Conservation (phyloP, 2,113 vertebrate species). For the Blennius ocellaris region DNA sequence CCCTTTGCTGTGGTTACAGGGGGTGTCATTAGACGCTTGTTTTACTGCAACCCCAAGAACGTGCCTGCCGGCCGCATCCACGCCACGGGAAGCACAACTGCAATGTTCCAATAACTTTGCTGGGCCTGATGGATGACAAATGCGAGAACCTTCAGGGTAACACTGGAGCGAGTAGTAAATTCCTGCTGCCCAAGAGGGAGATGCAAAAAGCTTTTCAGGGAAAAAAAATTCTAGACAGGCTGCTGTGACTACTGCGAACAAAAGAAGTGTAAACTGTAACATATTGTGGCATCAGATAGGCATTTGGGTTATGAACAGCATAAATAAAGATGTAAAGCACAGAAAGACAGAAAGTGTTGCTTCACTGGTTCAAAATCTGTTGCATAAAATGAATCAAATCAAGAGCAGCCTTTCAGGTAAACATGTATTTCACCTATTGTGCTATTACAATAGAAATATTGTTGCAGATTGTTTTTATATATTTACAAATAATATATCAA, state of each 20-base stretch:
- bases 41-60: slow-evolving; percentile 84
- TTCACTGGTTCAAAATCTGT: neutral
- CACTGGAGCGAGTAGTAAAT: slow-evolving; percentile 62
- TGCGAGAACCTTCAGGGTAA: slow-evolving; percentile 55
- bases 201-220: slow-evolving; percentile 54
- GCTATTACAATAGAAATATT: too few relatives aligned
- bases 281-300: slow-evolving; percentile 25
- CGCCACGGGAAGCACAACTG: slow-evolving; percentile 70
- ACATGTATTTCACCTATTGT: neutral
- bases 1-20: slow-evolving; percentile 77
- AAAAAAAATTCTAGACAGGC: slow-evolving; percentile 60
- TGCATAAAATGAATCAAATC: too few relatives aligned
- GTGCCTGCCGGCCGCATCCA: slow-evolving; percentile 81
- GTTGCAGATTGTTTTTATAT: too few relatives aligned
- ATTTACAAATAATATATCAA: too few relatives aligned
- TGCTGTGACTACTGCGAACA: slow-evolving; percentile 49
- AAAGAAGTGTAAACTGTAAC: slow-evolving; percentile 39
- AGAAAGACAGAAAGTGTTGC: slow-evolving; percentile 8
- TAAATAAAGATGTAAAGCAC: slow-evolving; percentile 7
- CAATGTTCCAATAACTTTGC: slow-evolving; percentile 71
- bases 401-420: neutral
- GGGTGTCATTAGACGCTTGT: slow-evolving; percentile 84
- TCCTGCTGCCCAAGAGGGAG: slow-evolving; percentile 65
- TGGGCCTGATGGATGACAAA: slow-evolving; percentile 71
- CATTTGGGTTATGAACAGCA: neutral